Evolutionary conservation across 2,888 invertebrate genomes (phyloP).

Genomic region (Diarsia rubi): DNA sequence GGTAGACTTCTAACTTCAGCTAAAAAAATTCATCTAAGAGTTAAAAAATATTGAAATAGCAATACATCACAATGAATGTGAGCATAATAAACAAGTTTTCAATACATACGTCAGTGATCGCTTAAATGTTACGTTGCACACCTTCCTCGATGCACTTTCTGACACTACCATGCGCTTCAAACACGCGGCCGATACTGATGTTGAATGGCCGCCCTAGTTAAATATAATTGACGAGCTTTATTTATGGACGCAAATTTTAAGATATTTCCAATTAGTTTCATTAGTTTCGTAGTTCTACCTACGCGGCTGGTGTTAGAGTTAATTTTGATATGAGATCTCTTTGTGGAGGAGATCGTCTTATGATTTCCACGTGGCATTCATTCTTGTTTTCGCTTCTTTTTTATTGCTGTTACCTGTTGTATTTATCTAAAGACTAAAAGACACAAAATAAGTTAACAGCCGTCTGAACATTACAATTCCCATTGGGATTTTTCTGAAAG

Average conservation of each 20-base stretch:
- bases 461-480: slow-evolving; percentile 33
- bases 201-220: slow-evolving; percentile 42
- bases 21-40: not conserved
- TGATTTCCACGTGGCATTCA: slow-evolving; percentile 1
- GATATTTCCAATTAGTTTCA: slow-evolving; percentile 22
- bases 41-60: not conserved
- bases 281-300: slow-evolving; percentile 15
- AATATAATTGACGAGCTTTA: slow-evolving; percentile 53
- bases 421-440: not conserved
- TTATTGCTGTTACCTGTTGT: not conserved
- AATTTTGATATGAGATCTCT: slow-evolving; percentile 13
- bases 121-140: slow-evolving; percentile 31
- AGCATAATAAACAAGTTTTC: slow-evolving; percentile 7
- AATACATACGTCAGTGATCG: slow-evolving; percentile 37
- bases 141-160: slow-evolving; percentile 43
- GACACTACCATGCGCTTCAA: slow-evolving; percentile 56
- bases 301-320: not conserved
- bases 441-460: slow-evolving; percentile 32
- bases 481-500: slow-evolving; percentile 52
- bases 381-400: not conserved
- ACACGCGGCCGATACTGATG: slow-evolving; percentile 52
- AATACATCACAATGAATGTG: not conserved
- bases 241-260: slow-evolving; percentile 36
- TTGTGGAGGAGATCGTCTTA: slow-evolving; percentile 8
- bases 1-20: slow-evolving; percentile 15